These are phyloP conservation scores for Pseudolycoriella hygida DNA, from an alignment of 2,888 invertebrate species.

Conservation along the genomic window DNA sequence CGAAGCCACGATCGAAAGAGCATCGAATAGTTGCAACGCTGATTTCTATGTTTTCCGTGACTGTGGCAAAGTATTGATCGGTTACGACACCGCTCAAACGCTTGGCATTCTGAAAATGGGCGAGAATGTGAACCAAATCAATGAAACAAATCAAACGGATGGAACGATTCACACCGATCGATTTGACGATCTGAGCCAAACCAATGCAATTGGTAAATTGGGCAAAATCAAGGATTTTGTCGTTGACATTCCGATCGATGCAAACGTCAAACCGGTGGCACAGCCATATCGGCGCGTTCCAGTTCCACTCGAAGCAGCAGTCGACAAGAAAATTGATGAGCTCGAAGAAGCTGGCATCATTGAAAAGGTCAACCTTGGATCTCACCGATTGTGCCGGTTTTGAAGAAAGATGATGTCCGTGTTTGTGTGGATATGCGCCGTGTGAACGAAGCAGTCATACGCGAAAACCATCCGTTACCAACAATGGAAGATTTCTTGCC, in stretches of 20 bases:
- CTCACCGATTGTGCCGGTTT: conserved; percentile 19
- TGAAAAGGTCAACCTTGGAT: conserved; percentile 19
- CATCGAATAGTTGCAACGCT: not conserved
- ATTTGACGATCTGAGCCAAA: not conserved
- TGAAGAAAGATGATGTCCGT: conserved; percentile 16
- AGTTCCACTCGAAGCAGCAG: conserved; percentile 14
- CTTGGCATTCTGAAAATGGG: not conserved
- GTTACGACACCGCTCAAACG: not conserved
- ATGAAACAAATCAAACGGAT: too few species aligned
- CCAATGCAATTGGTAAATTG: conserved; percentile 4
- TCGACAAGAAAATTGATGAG: conserved; percentile 12
- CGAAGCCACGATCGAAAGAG: not conserved
- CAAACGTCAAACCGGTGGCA: conserved; percentile 15
- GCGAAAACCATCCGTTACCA: conserved; percentile 14
- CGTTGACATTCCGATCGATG: conserved; percentile 15
- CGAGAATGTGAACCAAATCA: not conserved
- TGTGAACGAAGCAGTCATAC: conserved; percentile 18
- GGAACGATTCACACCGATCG: not conserved
- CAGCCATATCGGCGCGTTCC: conserved; percentile 19
- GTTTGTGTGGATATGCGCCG: conserved; percentile 21
- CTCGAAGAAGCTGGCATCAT: conserved; percentile 16
- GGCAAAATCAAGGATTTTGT: conserved; percentile 16
- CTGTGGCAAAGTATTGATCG: not conserved
- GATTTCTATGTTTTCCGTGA: conserved; percentile 1
- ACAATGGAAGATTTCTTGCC: conserved; percentile 15